Percentiles rank a stretch among this genome's conserved stretches.
Evolutionary conservation across 2,888 invertebrate genomes (phyloP).

Genomic region (Chesias legatella): DNA sequence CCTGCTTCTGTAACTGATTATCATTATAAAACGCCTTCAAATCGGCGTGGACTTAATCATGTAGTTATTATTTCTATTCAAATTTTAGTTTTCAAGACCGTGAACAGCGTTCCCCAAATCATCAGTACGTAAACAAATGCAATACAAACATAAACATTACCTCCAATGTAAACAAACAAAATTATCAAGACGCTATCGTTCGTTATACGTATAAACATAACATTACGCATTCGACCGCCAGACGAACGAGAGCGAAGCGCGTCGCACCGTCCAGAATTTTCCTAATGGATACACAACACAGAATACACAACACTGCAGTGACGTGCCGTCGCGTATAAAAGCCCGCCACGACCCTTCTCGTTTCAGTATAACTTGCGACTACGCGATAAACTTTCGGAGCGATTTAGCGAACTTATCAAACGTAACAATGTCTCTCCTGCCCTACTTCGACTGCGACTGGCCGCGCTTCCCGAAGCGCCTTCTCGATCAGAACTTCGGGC

Average conservation of each 20-base stretch:
- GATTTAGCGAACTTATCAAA: slow-evolving; percentile 19
- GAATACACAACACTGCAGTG: slow-evolving; percentile 3
- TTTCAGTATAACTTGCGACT: neutral
- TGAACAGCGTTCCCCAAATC: too few relatives aligned
- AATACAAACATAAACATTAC: too few relatives aligned
- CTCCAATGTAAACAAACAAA: too few relatives aligned
- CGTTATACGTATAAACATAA: too few relatives aligned
- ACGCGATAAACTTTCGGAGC: neutral
- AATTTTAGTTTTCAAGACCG: too few relatives aligned
- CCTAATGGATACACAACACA: neutral
- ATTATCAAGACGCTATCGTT: too few relatives aligned
- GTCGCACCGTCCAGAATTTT: slow-evolving; percentile 15
- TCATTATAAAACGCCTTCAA: too few relatives aligned
- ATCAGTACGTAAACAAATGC: too few relatives aligned
- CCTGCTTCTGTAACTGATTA: too few relatives aligned
- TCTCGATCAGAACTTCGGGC: slow-evolving; percentile 67
- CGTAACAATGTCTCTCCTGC: slow-evolving; percentile 62
- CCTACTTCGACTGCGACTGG: slow-evolving; percentile 56
- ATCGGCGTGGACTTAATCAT: too few relatives aligned
- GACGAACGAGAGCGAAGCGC: slow-evolving; percentile 3
- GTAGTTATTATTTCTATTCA: too few relatives aligned
- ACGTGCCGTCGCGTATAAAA: slow-evolving; percentile 11
- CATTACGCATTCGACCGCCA: neutral
- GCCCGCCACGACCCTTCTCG: neutral
- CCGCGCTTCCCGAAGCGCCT: slow-evolving; percentile 62